A percentile compares a stretch with the other conserved stretches of the same genome.
Conservation (phyloP, 2,888 invertebrate species). For the Polydrusus cervinus region DNA sequence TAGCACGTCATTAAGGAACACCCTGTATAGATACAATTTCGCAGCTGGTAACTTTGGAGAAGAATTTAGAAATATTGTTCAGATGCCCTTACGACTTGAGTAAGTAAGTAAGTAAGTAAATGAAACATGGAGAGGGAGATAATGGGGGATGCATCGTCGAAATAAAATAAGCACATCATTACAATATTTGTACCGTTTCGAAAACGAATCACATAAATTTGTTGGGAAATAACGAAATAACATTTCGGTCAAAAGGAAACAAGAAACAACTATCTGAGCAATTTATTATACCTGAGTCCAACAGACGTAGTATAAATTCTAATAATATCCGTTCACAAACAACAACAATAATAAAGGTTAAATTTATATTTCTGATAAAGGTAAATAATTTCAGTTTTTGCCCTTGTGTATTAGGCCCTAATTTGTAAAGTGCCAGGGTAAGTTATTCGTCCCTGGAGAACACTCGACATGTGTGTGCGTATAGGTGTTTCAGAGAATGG, state of each 20-base stretch:
- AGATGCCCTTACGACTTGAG: too few species aligned
- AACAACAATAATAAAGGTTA: conserved; percentile 38
- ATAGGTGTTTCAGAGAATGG: conserved; percentile 13
- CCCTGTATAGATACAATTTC: too few species aligned
- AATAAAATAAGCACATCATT: too few species aligned
- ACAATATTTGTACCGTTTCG: too few species aligned
- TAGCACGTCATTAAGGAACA: too few species aligned
- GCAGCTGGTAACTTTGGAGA: too few species aligned
- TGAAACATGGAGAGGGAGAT: too few species aligned
- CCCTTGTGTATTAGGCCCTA: conserved; percentile 52
- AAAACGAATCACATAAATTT: neutral
- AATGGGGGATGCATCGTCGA: too few species aligned
- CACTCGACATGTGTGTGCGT: conserved; percentile 21
- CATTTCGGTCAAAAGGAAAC: neutral
- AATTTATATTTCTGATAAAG: conserved; percentile 51
- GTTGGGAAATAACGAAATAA: neutral
- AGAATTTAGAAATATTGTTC: too few species aligned
- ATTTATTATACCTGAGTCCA: conserved; percentile 7
- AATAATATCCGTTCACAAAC: conserved; percentile 24
- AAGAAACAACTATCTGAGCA: neutral
- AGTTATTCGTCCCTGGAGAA: conserved; percentile 46
- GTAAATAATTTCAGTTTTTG: conserved; percentile 53
- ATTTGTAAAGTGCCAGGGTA: conserved; percentile 52
- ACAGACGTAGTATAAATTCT: conserved; percentile 18
- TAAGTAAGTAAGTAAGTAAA: too few species aligned